phyloP scores from a whole-genome alignment of 2,797 vertebrate genomes.

The Macroramphosus scolopax region DNA sequence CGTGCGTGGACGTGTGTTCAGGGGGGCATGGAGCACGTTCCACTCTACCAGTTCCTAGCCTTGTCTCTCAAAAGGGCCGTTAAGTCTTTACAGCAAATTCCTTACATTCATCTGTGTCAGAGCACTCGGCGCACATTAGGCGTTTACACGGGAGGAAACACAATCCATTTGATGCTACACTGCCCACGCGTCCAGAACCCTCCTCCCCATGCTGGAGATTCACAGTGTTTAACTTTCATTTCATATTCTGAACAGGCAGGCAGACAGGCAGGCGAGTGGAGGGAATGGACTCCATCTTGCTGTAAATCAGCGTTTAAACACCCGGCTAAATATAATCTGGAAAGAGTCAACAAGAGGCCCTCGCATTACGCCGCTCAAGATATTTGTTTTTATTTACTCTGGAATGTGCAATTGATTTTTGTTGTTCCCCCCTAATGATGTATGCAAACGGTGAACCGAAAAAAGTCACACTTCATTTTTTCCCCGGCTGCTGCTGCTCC shows the following conservation, averaged over 20 bases:
- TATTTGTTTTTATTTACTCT: conserved; percentile 76
- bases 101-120: conserved; percentile 83
- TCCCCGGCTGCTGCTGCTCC: conserved; percentile 9
- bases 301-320: conserved; percentile 79
- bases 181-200: conserved; percentile 78
- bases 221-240: conserved; percentile 81
- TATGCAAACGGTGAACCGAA: conserved; percentile 62
- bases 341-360: conserved; percentile 69
- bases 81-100: conserved; percentile 83
- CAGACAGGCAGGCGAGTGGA: conserved; percentile 55
- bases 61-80: conserved; percentile 78
- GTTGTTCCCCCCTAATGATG: conserved; percentile 62
- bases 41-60: conserved; percentile 63
- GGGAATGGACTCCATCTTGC: conserved; percentile 70
- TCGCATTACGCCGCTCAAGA: conserved; percentile 51
- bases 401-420: conserved; percentile 71
- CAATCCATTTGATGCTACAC: conserved; percentile 84
- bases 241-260: conserved; percentile 78
- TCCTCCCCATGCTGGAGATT: conserved; percentile 71
- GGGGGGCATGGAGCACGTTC: conserved; percentile 59
- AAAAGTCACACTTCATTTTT: conserved; percentile 66
- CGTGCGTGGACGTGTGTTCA: conserved; percentile 33
- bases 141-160: conserved; percentile 82
- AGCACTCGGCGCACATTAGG: conserved; percentile 77
- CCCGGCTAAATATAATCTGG: conserved; percentile 69